Evolutionary conservation across 2,888 invertebrate genomes (phyloP).

Genomic region (Acanthacorydalis orientalis): DNA sequence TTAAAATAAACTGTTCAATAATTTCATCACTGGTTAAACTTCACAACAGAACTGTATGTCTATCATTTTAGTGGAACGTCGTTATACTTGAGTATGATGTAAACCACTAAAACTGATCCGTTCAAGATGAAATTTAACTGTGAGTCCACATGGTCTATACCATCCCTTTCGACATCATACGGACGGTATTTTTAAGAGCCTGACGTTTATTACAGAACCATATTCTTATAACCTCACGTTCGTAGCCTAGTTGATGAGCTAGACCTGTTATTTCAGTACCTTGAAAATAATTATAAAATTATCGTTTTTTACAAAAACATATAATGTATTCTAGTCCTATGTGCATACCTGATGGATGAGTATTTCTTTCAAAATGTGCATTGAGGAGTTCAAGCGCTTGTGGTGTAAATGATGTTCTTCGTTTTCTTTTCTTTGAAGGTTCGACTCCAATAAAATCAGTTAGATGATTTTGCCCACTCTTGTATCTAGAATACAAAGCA

Average conservation of each 20-base stretch:
- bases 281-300: conserved; percentile 26
- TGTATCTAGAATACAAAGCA: conserved; percentile 52
- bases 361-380: conserved; percentile 90
- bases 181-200: conserved; percentile 92
- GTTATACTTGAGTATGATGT: no score
- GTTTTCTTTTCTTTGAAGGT: conserved; percentile 90
- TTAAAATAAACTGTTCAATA: no score
- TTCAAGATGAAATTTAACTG: no score
- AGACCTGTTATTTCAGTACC: conserved; percentile 93
- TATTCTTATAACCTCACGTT: conserved; percentile 93
- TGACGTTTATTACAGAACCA: conserved; percentile 99
- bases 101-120: no score
- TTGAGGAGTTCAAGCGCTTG: conserved; percentile 89
- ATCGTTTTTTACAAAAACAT: not conserved
- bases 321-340: not conserved
- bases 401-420: conserved; percentile 93
- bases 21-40: no score
- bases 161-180: conserved; percentile 83
- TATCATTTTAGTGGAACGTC: no score
- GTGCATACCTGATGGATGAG: conserved; percentile 84
- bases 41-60: no score
- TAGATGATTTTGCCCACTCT: conserved; percentile 81
- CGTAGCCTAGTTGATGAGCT: conserved; percentile 90
- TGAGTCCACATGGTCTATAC: conserved; percentile 30
- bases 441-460: conserved; percentile 94